phyloP scores from a whole-genome alignment of 2,888 invertebrate genomes.

The Hydraecia micacea region DNA sequence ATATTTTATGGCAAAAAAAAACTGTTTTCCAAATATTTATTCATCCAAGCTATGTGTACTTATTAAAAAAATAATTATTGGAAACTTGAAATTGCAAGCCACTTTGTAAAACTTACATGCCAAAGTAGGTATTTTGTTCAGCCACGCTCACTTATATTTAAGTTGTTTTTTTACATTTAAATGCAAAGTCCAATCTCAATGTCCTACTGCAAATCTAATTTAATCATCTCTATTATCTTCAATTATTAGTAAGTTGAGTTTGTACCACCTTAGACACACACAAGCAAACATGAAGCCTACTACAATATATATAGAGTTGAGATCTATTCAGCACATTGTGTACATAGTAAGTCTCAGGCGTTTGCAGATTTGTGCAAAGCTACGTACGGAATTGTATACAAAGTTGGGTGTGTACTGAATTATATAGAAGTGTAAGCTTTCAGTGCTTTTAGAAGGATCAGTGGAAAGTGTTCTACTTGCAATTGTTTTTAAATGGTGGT shows the following conservation, averaged over 20 bases:
- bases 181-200: background rate
- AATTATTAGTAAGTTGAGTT: constrained; percentile 12
- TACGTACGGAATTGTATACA: constrained; percentile 26
- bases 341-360: background rate
- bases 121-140: background rate
- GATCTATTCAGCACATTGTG: constrained; percentile 21
- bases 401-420: constrained; percentile 31
- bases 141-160: background rate
- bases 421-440: constrained; percentile 13
- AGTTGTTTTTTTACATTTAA: background rate
- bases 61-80: background rate
- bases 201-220: background rate
- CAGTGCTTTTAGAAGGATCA: constrained; percentile 23
- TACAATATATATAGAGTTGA: constrained; percentile 26
- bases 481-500: constrained; percentile 26
- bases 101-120: background rate
- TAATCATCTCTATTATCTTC: background rate
- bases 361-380: constrained; percentile 52
- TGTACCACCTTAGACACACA: background rate
- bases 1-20: no score
- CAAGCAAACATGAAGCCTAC: constrained; percentile 34
- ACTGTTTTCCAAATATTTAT: no score
- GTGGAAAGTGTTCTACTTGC: constrained; percentile 16
- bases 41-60: no score
- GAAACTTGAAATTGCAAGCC: background rate